Evolutionary conservation across 2,888 invertebrate species (phyloP).

Genomic region (Monoplex corrugatus): DNA sequence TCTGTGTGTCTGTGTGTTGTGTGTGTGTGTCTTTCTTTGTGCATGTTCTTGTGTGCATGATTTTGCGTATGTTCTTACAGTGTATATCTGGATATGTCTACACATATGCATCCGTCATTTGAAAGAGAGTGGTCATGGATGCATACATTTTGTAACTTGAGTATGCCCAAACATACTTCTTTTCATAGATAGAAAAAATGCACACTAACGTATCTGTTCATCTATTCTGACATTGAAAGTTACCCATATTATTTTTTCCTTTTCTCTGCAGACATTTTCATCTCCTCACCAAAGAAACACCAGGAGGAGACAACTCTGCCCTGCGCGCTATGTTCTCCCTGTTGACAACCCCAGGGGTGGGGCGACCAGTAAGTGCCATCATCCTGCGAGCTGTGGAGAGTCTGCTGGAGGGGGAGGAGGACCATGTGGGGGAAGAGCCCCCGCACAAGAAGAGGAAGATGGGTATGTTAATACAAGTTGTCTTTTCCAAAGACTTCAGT

Average conservation of each 20-base stretch:
- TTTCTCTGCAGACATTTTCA: constrained; percentile 84
- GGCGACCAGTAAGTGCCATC: constrained; percentile 84
- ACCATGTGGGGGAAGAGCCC: constrained; percentile 61
- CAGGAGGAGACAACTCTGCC: constrained; percentile 84
- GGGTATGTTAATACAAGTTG: constrained; percentile 18
- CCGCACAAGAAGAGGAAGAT: constrained; percentile 37
- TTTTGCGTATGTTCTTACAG: too few species aligned
- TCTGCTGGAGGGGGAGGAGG: constrained; percentile 69
- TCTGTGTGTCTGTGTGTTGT: too few species aligned
- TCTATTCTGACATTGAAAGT: not conserved
- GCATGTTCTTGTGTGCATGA: too few species aligned
- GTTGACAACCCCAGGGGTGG: constrained; percentile 87
- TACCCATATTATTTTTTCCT: not conserved
- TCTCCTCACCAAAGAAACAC: constrained; percentile 84
- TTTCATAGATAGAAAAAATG: too few species aligned
- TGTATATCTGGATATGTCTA: too few species aligned
- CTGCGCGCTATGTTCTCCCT: constrained; percentile 88
- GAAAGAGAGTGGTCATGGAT: too few species aligned
- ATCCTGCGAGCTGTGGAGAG: constrained; percentile 79
- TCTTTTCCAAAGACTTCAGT: too few species aligned
- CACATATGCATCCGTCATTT: too few species aligned
- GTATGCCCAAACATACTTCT: too few species aligned
- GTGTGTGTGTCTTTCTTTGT: too few species aligned
- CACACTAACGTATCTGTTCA: not conserved
- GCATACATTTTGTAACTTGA: too few species aligned